These are phyloP conservation scores for Pyrgus malvae DNA, from an alignment of 2,888 invertebrate genomes.

Conservation along the genomic window DNA sequence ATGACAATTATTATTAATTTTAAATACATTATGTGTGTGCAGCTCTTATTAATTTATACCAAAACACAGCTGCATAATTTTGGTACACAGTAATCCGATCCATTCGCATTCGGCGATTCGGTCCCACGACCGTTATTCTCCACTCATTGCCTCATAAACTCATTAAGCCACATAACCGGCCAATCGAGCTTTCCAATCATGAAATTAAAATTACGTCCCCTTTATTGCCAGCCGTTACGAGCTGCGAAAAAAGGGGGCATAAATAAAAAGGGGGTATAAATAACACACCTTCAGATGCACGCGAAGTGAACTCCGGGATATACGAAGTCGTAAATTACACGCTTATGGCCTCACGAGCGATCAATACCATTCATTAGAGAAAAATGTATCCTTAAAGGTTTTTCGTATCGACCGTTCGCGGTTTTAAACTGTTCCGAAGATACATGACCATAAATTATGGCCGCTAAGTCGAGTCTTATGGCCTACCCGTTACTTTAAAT, in stretches of 20 bases:
- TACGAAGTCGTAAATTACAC: conserved; percentile 70
- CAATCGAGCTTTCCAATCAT: conserved; percentile 81
- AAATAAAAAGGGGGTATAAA: conserved; percentile 80
- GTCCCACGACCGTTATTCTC: conserved; percentile 66
- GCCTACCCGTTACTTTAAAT: conserved; percentile 23
- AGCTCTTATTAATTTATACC: no score
- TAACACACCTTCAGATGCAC: conserved; percentile 78
- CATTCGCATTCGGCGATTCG: conserved; percentile 8
- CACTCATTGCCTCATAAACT: conserved; percentile 73
- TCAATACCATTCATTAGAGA: conserved; percentile 78
- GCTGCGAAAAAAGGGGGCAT: conserved; percentile 82
- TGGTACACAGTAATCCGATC: no score
- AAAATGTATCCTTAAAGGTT: conserved; percentile 65
- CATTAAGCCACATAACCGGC: conserved; percentile 78
- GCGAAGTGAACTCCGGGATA: conserved; percentile 59
- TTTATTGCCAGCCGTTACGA: conserved; percentile 78
- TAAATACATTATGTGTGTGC: no score
- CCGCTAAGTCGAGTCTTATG: conserved; percentile 18
- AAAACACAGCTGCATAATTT: no score
- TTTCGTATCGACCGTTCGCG: conserved; percentile 54
- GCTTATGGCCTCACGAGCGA: conserved; percentile 66
- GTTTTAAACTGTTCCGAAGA: conserved; percentile 40
- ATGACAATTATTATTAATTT: no score
- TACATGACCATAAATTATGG: conserved; percentile 35
- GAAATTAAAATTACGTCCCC: conserved; percentile 81